A percentile compares a stretch with the other conserved stretches of the same genome.
These are phyloP conservation scores for Danionella dracula DNA, from an alignment of 2,797 vertebrate species.

Conservation along the genomic window DNA sequence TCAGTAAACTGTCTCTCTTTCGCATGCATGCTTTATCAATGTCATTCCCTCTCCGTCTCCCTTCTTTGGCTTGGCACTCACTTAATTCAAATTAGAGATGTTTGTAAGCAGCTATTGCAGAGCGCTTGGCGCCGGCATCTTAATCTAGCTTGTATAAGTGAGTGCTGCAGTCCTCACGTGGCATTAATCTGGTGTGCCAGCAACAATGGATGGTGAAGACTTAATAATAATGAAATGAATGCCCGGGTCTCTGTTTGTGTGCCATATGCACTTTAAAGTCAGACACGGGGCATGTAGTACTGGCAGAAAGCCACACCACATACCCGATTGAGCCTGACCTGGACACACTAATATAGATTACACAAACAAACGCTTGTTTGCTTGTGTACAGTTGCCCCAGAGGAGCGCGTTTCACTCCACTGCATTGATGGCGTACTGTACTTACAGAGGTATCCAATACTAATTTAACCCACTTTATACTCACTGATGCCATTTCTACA, in stretches of 20 bases:
- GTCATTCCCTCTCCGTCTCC: conserved; percentile 21
- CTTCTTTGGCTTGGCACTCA: conserved; percentile 18
- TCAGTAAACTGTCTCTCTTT: conserved; percentile 10
- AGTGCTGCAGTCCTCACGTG: conserved; percentile 62
- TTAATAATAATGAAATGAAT: conserved; percentile 66
- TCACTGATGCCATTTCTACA: no score
- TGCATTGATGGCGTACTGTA: background rate
- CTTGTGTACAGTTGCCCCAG: background rate
- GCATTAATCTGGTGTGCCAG: conserved; percentile 63
- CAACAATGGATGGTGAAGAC: conserved; percentile 66
- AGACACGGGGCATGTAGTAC: conserved; percentile 60
- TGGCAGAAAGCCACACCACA: conserved; percentile 62
- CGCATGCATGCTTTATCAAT: conserved; percentile 23
- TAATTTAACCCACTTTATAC: no score
- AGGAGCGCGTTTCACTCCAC: no score
- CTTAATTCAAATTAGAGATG: conserved; percentile 56
- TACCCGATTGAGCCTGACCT: conserved; percentile 51
- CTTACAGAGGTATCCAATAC: no score
- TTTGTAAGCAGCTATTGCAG: conserved; percentile 50
- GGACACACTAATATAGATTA: conserved; percentile 70
- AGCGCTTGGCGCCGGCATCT: conserved; percentile 61
- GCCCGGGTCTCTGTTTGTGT: conserved; percentile 49
- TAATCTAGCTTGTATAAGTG: conserved; percentile 62
- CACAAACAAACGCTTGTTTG: conserved; percentile 44
- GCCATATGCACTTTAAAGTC: conserved; percentile 54